Percentiles rank a stretch among this genome's conserved stretches.
These are phyloP conservation scores for Norana najaformis DNA, from an alignment of 2,888 invertebrate species.

Conservation along the genomic window DNA sequence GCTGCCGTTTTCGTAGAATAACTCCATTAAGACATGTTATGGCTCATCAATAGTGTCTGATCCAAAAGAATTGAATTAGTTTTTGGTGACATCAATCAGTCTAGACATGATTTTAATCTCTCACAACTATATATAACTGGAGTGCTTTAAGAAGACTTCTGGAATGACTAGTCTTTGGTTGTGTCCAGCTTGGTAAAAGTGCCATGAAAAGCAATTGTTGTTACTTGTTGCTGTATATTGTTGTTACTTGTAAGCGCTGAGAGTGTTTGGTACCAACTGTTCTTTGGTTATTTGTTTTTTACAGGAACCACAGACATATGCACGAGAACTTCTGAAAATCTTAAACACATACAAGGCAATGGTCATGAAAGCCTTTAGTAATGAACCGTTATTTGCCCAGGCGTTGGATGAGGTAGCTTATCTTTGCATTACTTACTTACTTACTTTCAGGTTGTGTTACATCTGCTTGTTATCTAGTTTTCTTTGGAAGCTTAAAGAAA, in stretches of 20 bases:
- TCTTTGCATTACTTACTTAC: no score
- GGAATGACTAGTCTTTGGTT: not conserved
- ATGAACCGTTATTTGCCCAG: slow-evolving; percentile 9
- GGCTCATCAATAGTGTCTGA: no score
- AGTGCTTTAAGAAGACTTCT: not conserved
- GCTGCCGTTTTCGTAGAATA: no score
- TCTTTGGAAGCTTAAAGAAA: not conserved
- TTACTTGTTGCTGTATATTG: not conserved
- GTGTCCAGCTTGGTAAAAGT: not conserved
- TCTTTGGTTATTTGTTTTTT: not conserved
- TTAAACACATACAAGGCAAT: not conserved
- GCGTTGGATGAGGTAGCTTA: slow-evolving; percentile 2
- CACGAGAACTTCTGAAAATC: slow-evolving; percentile 10
- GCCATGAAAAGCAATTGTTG: not conserved
- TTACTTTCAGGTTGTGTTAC: not conserved
- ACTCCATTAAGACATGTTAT: no score
- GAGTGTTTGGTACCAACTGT: not conserved
- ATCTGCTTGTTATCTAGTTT: not conserved
- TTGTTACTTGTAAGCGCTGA: not conserved
- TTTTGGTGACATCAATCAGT: no score
- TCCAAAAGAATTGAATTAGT: no score
- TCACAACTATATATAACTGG: no score
- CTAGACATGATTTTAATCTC: no score
- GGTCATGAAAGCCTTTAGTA: not conserved
- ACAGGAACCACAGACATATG: slow-evolving; percentile 19